These are phyloP conservation scores for Drosophila kanekoi DNA, from an alignment of 2,888 invertebrate genomes.

Conservation along the genomic window DNA sequence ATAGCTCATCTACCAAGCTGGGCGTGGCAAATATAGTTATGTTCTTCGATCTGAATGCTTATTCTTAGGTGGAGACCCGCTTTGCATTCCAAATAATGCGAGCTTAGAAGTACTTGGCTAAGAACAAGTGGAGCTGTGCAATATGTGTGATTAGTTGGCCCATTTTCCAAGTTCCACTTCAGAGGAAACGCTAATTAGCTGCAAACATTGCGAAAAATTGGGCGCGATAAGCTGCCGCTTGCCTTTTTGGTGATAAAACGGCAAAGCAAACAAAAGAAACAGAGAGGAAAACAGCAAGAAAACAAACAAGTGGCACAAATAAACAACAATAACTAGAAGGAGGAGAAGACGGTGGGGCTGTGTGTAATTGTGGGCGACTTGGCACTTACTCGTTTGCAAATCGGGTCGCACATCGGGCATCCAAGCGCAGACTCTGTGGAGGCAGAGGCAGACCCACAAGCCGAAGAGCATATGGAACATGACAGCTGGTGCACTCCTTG, in stretches of 20 bases:
- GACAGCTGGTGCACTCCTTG: conserved; percentile 25
- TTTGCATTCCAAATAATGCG: no score
- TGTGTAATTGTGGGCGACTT: conserved; percentile 24
- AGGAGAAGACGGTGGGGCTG: not conserved
- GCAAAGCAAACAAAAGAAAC: conserved; percentile 37
- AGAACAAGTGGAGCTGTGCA: conserved; percentile 22
- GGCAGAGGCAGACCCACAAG: conserved; percentile 8
- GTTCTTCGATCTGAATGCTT: no score
- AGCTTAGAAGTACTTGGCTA: no score
- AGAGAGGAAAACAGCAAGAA: conserved; percentile 28
- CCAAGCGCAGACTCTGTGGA: conserved; percentile 66
- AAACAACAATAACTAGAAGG: conserved; percentile 40
- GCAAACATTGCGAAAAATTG: conserved; percentile 72
- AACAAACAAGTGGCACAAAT: conserved; percentile 62
- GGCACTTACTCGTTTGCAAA: conserved; percentile 81
- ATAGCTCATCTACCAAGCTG: no score
- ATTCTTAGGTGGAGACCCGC: no score
- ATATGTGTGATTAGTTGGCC: conserved; percentile 36
- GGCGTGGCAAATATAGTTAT: no score
- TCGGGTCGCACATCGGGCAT: conserved; percentile 84
- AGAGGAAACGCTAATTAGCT: conserved; percentile 72
- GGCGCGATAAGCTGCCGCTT: conserved; percentile 59
- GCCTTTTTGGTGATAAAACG: conserved; percentile 56
- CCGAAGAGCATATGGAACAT: conserved; percentile 22
- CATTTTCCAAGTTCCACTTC: conserved; percentile 45